Evolutionary conservation across 1,140 invertebrate genomes (phyloP), one percentile per base, ranked within the genome.

Genomic region (Subanguina moxae): DNA sequence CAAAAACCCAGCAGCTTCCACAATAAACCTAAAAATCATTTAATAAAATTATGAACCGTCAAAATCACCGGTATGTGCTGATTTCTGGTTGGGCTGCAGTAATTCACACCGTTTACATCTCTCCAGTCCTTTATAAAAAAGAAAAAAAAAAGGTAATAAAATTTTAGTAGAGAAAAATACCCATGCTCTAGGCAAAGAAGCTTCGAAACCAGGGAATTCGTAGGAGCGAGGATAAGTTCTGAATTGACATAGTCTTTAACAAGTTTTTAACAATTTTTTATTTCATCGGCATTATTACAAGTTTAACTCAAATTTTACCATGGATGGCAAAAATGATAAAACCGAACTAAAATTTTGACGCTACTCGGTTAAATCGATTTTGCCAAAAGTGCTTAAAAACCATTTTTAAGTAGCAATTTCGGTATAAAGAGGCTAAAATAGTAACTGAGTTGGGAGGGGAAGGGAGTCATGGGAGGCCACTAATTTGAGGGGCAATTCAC

Each of bases 51-150:
- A 5, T 5, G 11, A 38, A 38, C 3, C 32, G 3, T 11, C 32
- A 38, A 38, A 38, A 38, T 38, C 0, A 73, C 78, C 1, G 80
- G 80, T 58, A 82, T 83, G 32, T 82, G 80, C 46, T 82, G 80
- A 67, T 86, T 86, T 45, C 85, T 73, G n/a, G 83, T 85, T 19
- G 85, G 82, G 45, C 82, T 83, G 59, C 76, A 82, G 71, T 82
- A 86, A 68, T 86, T 86, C 19, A 71, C 76, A 5, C 85, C 85
- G 66, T 76, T 82, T 11, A 85, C 75, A 71, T 85, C 85, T 64
- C 85, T 74, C 85, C 85, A 86, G 65, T 86, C 48, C 48, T 25
- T 21, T 5, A 21, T 5, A 25, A 52, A 52, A 7, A 25, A 52
- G 48, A 52, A 19, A 21, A 21, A 13, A 45, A 45, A 13, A 13